These are phyloP conservation scores for Tolmerus cingulatus DNA, from an alignment of 2,888 invertebrate species.

Conservation along the genomic window DNA sequence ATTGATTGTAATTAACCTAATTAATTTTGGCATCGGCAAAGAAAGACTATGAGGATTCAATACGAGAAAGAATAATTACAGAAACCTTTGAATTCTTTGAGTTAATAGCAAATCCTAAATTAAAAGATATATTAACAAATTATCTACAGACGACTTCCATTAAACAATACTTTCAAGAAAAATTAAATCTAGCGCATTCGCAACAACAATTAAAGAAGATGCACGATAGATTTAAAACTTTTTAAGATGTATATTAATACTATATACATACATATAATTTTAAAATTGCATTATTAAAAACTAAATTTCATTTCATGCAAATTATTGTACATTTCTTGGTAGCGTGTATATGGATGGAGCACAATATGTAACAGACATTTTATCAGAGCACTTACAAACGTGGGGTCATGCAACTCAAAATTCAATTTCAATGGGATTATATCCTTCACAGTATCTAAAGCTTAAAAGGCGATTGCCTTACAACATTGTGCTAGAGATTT, in stretches of 20 bases:
- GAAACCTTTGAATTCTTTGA: not conserved
- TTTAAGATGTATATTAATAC: not conserved
- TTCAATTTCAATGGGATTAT: constrained; percentile 34
- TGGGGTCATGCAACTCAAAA: constrained; percentile 21
- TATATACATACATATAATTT: not conserved
- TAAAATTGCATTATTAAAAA: not conserved
- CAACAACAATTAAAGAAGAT: not conserved
- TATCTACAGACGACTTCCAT: not conserved
- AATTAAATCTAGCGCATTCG: not conserved
- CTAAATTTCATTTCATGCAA: not conserved
- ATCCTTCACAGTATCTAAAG: constrained; percentile 28
- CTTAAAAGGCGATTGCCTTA: constrained; percentile 27
- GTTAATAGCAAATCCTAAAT: not conserved
- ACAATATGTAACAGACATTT: not conserved
- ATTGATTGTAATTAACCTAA: not conserved
- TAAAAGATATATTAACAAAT: not conserved
- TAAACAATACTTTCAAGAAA: not conserved
- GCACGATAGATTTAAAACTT: not conserved
- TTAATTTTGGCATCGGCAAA: not conserved
- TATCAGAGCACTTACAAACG: not conserved
- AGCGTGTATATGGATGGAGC: not conserved
- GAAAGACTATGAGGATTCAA: not conserved
- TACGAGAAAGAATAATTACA: not conserved
- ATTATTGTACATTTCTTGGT: not conserved
- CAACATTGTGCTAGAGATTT: constrained; percentile 26